Evolutionary conservation across 2,888 invertebrate genomes (phyloP).

Genomic region (Drosophila heteroneura): DNA sequence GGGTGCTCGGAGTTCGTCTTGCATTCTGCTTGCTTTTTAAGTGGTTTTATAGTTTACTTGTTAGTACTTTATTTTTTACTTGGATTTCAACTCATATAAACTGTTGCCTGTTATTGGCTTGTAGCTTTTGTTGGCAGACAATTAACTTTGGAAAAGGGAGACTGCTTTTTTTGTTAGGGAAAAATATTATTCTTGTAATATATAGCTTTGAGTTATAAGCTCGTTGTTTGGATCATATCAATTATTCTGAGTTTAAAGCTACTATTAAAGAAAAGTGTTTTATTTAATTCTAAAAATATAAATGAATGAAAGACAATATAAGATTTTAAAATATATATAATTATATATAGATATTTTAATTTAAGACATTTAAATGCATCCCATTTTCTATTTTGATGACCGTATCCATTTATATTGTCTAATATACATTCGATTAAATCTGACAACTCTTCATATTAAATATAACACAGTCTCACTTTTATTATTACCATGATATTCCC

Average conservation of each 20-base stretch:
- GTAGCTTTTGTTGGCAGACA: conserved; percentile 23
- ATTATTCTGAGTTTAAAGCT: neutral
- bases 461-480: neutral
- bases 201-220: neutral
- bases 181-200: neutral
- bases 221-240: neutral
- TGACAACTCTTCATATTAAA: conserved; percentile 23
- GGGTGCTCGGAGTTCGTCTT: conserved; percentile 36
- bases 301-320: neutral
- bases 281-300: neutral
- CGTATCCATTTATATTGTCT: neutral
- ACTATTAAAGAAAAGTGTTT: neutral
- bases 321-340: neutral
- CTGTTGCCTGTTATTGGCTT: conserved; percentile 48
- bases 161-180: conserved; percentile 1
- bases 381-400: neutral
- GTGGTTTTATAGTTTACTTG: conserved; percentile 68
- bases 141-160: conserved; percentile 2
- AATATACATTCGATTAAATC: neutral
- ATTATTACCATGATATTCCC: neutral
- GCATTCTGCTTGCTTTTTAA: conserved; percentile 62
- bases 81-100: conserved; percentile 40
- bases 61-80: conserved; percentile 50
- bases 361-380: neutral
- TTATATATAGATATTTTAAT: neutral